Percentiles rank a stretch among this genome's conserved stretches.
Evolutionary conservation across 2,797 vertebrate species (phyloP).

Genomic region (Tapirus indicus): DNA sequence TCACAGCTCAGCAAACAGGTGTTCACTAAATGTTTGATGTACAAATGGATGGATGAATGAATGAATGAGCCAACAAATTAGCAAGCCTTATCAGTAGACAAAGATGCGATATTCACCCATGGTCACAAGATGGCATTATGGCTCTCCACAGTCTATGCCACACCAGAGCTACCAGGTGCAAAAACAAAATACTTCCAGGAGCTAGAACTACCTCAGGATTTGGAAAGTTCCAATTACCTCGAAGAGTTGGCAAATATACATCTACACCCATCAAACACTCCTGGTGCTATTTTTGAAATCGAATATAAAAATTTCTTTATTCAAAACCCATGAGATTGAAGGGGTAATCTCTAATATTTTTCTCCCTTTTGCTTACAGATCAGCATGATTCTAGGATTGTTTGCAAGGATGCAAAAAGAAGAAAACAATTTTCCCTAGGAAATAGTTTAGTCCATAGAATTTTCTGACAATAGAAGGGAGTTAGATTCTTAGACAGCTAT

Average conservation of each 20-base stretch:
- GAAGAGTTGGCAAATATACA: not conserved
- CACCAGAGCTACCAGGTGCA: not conserved
- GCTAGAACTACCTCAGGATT: not conserved
- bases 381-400: not conserved
- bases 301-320: not conserved
- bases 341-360: not conserved
- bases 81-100: not conserved
- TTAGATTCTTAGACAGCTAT: not conserved
- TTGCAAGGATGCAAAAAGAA: not conserved
- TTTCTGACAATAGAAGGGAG: not conserved
- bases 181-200: not conserved
- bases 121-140: conserved; percentile 70
- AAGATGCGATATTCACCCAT: not conserved
- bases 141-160: not conserved
- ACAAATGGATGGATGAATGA: not conserved
- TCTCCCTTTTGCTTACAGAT: not conserved
- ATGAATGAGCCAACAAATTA: not conserved
- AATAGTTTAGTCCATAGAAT: not conserved
- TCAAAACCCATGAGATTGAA: not conserved
- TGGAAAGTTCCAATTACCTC: not conserved
- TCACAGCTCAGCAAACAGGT: not conserved
- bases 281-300: not conserved
- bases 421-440: not conserved
- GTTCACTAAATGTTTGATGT: not conserved
- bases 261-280: not conserved